phyloP scores from a whole-genome alignment of 2,797 vertebrate species.

The Potorous gilbertii region DNA sequence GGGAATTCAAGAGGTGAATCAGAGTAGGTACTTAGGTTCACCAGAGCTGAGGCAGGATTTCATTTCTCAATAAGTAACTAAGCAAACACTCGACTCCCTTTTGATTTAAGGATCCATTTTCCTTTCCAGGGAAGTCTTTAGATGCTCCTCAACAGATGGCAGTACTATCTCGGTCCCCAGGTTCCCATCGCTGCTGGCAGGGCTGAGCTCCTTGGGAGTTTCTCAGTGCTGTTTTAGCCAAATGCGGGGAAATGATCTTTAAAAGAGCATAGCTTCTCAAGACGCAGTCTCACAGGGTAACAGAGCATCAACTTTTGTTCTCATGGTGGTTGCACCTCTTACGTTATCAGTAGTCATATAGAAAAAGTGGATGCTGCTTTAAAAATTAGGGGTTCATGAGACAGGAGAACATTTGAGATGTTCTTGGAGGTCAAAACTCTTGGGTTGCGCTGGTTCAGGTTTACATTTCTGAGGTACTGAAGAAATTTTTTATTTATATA shows the following conservation, averaged over 20 bases:
- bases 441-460: neutral
- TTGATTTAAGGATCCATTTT: constrained; percentile 31
- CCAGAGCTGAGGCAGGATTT: constrained; percentile 75
- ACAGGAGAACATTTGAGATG: neutral
- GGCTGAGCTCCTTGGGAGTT: constrained; percentile 9
- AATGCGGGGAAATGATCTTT: neutral
- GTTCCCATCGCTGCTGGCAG: constrained; percentile 44
- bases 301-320: neutral
- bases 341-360: neutral
- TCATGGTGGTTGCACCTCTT: neutral
- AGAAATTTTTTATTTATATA: neutral
- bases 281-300: neutral
- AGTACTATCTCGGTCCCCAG: neutral
- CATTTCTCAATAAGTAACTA: constrained; percentile 67
- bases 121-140: constrained; percentile 32
- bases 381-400: neutral
- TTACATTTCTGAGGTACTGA: neutral
- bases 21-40: constrained; percentile 68
- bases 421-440: neutral
- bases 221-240: neutral
- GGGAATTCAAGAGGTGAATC: constrained; percentile 75
- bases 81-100: constrained; percentile 64
- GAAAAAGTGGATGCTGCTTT: neutral
- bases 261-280: constrained; percentile 1
- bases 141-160: constrained; percentile 67